Percentiles rank a stretch among this genome's conserved stretches.
Conservation (phyloP, 35 echinoderm and acorn worm genomes). For the Ophiothrix spiculata region DNA sequence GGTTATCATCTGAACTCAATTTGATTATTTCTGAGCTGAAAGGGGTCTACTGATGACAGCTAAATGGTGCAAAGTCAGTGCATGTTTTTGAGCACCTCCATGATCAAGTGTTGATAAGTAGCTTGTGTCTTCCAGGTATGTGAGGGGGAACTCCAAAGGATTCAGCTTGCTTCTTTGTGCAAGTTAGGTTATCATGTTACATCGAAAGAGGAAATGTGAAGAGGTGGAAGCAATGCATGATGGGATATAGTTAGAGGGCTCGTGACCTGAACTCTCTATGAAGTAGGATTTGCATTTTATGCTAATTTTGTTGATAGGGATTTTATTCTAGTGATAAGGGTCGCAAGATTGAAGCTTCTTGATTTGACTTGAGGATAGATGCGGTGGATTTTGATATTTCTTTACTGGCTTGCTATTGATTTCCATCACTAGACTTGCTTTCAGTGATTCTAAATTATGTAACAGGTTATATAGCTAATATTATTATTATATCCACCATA, state of each 20-base stretch:
- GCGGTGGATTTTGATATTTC: too few relatives aligned
- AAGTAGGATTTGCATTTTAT: not conserved
- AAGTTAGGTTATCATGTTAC: not conserved
- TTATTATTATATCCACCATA: too few relatives aligned
- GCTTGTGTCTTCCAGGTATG: not conserved
- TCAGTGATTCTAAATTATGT: too few relatives aligned
- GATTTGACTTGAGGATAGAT: too few relatives aligned
- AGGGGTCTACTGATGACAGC: slow-evolving; percentile 3
- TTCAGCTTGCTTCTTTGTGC: not conserved
- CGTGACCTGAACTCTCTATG: not conserved
- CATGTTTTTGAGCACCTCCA: too few relatives aligned
- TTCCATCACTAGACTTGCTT: too few relatives aligned
- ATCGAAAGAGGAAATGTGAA: not conserved
- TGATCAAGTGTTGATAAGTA: slow-evolving; percentile 11
- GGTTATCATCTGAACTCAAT: not conserved
- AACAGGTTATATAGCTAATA: too few relatives aligned
- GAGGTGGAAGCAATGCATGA: not conserved
- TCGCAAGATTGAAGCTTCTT: too few relatives aligned
- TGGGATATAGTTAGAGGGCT: not conserved
- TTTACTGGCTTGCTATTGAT: too few relatives aligned
- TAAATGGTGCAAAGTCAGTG: not conserved
- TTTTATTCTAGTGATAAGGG: too few relatives aligned
- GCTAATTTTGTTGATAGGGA: not conserved
- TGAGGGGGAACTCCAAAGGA: not conserved
- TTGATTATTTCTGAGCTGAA: not conserved